These are phyloP conservation scores for Sisor rabdophorus DNA, from an alignment of 2,113 vertebrate species.

Conservation along the genomic window DNA sequence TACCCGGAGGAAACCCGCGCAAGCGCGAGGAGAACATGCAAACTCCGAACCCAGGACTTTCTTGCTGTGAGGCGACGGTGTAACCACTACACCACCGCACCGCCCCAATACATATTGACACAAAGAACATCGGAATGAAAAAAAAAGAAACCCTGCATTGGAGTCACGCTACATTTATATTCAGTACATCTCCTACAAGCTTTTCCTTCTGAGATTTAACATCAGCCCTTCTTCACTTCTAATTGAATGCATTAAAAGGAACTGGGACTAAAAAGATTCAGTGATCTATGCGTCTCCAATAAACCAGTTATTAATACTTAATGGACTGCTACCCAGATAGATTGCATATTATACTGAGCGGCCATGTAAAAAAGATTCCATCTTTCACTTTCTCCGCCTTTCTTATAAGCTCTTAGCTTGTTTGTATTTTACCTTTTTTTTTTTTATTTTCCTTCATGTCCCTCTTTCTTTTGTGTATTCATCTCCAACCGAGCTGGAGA, in stretches of 20 bases:
- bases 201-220: conserved; percentile 8
- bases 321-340: conserved; percentile 29
- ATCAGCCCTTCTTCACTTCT: conserved; percentile 17
- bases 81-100: no score
- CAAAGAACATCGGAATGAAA: not conserved
- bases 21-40: no score
- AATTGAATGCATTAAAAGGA: conserved; percentile 20
- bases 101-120: not conserved
- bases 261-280: conserved; percentile 15
- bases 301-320: conserved; percentile 43
- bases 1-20: no score
- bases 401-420: conserved; percentile 1
- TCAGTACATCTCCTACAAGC: conserved; percentile 14
- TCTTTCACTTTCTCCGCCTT: conserved; percentile 21
- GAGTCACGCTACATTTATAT: conserved; percentile 6
- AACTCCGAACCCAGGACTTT: no score
- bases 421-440: not conserved
- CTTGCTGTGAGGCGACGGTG: no score
- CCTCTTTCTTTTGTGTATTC: conserved; percentile 21
- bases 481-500: conserved; percentile 7
- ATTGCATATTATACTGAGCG: conserved; percentile 25
- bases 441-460: not conserved
- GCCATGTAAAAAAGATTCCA: conserved; percentile 23
- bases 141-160: not conserved
- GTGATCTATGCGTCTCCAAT: conserved; percentile 34